Percentiles rank a stretch among this genome's conserved stretches.
Evolutionary conservation across 2,888 invertebrate species (phyloP).

Genomic region (Heliconius sara): DNA sequence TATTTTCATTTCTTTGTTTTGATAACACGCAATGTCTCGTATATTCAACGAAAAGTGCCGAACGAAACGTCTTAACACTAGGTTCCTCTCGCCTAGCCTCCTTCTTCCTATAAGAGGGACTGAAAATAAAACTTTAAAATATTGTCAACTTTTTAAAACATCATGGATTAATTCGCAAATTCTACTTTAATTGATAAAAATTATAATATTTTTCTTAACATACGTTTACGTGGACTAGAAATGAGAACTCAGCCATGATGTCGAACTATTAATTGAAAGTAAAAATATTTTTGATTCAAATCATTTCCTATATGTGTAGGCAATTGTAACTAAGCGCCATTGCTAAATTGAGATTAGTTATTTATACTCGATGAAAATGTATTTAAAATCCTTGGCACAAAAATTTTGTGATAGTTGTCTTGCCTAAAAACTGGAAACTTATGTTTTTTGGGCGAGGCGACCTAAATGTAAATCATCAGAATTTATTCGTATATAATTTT

Average conservation of each 20-base stretch:
- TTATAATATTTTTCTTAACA: neutral
- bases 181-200: neutral
- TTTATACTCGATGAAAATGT: neutral
- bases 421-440: constrained; percentile 2
- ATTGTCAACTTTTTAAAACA: neutral
- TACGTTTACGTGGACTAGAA: neutral
- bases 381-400: constrained; percentile 10
- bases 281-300: neutral
- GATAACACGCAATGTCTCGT: no score
- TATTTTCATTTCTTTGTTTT: no score
- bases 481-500: neutral
- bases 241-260: neutral
- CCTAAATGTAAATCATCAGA: constrained; percentile 1
- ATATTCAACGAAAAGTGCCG: no score
- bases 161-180: neutral
- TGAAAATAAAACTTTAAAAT: no score
- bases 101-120: no score
- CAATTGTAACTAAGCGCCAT: neutral
- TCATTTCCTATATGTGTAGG: neutral
- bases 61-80: no score
- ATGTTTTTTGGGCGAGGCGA: constrained; percentile 10
- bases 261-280: neutral
- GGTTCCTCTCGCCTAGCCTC: no score
- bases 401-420: constrained; percentile 19
- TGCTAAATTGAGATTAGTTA: neutral